Evolutionary conservation across 2,113 vertebrate genomes (phyloP).

Genomic region (Dromas ardeola): DNA sequence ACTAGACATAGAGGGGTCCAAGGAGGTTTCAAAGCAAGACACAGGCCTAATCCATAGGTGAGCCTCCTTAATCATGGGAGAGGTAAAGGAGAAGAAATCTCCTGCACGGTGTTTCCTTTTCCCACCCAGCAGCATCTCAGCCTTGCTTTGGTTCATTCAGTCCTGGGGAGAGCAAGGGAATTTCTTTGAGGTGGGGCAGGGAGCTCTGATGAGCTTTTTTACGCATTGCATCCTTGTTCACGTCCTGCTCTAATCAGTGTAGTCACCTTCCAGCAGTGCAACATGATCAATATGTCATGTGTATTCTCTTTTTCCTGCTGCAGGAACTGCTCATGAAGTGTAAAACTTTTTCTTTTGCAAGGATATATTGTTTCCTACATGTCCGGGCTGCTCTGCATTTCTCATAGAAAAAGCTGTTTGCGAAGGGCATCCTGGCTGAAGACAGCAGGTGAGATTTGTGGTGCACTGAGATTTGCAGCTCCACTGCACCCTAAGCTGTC

Average conservation of each 20-base stretch:
- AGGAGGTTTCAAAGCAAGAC: background rate
- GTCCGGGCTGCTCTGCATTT: background rate
- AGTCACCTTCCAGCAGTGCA: background rate
- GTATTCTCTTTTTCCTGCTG: background rate
- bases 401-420: background rate
- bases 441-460: background rate
- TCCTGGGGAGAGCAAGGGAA: background rate
- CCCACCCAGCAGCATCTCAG: background rate
- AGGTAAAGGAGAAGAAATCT: background rate
- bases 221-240: background rate
- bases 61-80: background rate
- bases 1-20: background rate
- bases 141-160: background rate
- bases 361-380: background rate
- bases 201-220: background rate
- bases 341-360: background rate
- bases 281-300: background rate
- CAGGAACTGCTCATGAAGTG: background rate
- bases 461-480: background rate
- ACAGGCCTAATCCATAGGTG: background rate
- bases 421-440: background rate
- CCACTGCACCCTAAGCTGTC: background rate
- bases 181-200: background rate
- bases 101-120: background rate
- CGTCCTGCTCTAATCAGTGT: background rate